phyloP scores from a whole-genome alignment of 1,140 invertebrate genomes.

The Diprion similis region DNA sequence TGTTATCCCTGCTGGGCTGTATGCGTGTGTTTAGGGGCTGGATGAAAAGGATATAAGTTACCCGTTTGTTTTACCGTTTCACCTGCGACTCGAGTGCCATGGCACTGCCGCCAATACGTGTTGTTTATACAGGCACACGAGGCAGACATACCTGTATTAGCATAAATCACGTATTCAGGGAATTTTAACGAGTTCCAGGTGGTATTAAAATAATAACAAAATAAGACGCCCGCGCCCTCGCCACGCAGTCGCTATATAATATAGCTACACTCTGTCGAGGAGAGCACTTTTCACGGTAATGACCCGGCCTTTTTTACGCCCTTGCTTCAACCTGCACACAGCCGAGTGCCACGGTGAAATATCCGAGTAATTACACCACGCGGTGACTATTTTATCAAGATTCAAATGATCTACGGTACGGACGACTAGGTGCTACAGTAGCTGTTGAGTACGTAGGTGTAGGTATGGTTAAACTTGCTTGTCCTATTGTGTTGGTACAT shows the following conservation, averaged over 20 bases:
- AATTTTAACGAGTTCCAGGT: conserved; percentile 5
- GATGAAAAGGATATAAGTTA: not conserved
- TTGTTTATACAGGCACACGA: no score
- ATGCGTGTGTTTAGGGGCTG: no score
- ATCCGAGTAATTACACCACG: not conserved
- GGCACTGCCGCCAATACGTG: not conserved
- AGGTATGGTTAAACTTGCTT: no score
- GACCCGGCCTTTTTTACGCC: conserved; percentile 4
- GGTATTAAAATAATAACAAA: conserved; percentile 2
- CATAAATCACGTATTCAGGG: conserved; percentile 2
- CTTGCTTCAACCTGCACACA: not conserved
- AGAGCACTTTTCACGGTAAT: conserved; percentile 4
- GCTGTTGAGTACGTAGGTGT: no score
- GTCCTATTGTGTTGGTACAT: no score
- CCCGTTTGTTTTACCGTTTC: not conserved
- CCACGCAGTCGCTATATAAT: not conserved
- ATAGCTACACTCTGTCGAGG: not conserved
- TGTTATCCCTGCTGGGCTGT: no score
- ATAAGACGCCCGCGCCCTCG: not conserved
- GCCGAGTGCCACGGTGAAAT: not conserved
- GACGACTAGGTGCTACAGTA: no score
- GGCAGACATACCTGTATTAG: not conserved
- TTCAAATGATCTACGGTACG: not conserved
- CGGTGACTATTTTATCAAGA: not conserved
- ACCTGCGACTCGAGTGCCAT: not conserved